Evolutionary conservation across 2,888 invertebrate genomes (phyloP), one percentile per base, ranked within the genome.

Genomic region (Atrina japonica): DNA sequence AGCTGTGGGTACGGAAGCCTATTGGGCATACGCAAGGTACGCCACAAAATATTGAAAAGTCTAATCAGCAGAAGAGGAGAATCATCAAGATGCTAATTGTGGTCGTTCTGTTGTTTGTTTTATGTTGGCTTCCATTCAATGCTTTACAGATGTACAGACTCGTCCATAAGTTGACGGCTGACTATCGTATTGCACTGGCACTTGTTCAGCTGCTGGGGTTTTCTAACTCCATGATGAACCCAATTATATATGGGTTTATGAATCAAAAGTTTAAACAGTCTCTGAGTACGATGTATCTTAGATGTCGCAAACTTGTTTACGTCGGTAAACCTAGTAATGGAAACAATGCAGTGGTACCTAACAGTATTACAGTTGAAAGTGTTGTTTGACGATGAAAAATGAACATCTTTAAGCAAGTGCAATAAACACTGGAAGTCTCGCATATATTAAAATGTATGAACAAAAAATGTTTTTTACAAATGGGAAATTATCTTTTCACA

Each of bases 61-160:
- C 79, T 23, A 53, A 77, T 27, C 41, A 58, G 21, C 83, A 85
- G 70, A 84, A 83, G 73, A 76, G 77, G 59, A 73, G 71, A 25
- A 77, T 86, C 27, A 80, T 86, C 9, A 75, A 80, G 50, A 86
- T 87, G 87, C 69, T 87, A 40, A 76, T 86, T 21, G 71, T 80
- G 21, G 76, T 87, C 23, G 85, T 87, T 18, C 64, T 80, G 27
- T 70, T 83, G n/a, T 87, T 86, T 66, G 80, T 81, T 9, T 49
- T 85, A 16, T 79, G 80, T 23, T 87, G 87, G 87, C 76, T 87
- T 16, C 87, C 87, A 1, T 87, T 86, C 72, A 86, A 86, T 75
- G 74, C 82, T 7, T 64, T 80, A 55, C 80, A 83, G 23, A 58
- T 85, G 9, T 80, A 81, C 47, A 60, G 77, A 58, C 65, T 83